A percentile compares a stretch with the other conserved stretches of the same genome.
These are phyloP conservation scores for Lithodes maja DNA, from an alignment of 2,888 invertebrate species.

Conservation along the genomic window DNA sequence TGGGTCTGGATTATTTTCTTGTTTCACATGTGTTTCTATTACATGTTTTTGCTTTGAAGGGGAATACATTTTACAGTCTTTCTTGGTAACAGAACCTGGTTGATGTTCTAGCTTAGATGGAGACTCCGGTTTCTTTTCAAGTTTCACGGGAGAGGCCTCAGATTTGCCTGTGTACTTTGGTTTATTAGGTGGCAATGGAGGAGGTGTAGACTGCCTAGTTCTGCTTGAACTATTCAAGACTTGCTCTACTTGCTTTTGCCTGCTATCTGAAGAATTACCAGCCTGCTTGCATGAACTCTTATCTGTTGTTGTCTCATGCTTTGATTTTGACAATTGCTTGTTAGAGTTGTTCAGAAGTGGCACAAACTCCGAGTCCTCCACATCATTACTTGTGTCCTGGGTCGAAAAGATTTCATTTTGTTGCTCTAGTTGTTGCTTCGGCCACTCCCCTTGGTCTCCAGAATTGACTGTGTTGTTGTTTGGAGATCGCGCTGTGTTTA, in stretches of 20 bases:
- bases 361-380: not conserved
- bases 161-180: constrained; percentile 1
- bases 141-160: not conserved
- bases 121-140: not conserved
- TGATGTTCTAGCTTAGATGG: not conserved
- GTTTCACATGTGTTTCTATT: not conserved
- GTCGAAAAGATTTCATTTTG: not conserved
- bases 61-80: not conserved
- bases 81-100: not conserved
- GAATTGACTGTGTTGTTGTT: not conserved
- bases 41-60: not conserved
- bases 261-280: too few species aligned
- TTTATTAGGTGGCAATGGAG: constrained; percentile 38
- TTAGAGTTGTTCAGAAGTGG: not conserved
- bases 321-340: not conserved
- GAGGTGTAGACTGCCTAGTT: not conserved
- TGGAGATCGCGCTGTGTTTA: not conserved
- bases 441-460: not conserved
- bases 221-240: not conserved
- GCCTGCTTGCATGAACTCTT: too few species aligned
- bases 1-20: constrained; percentile 19
- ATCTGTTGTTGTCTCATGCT: too few species aligned
- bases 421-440: not conserved
- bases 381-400: not conserved
- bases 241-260: not conserved